Conservation (phyloP, 2,797 vertebrate genomes). For the Sebastiscus tertius region DNA sequence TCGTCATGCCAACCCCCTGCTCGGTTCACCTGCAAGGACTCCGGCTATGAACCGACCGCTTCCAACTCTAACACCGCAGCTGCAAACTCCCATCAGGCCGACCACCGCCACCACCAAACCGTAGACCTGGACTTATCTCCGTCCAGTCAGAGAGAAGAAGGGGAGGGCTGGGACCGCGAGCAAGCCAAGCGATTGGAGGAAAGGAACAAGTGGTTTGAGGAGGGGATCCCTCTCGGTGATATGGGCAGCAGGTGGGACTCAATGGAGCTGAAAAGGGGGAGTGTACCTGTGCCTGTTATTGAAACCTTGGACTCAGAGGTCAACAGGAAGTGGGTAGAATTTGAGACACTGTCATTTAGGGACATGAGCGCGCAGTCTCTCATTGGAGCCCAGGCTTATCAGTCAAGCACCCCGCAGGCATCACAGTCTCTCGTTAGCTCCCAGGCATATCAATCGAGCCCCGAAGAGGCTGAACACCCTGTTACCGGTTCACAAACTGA, state of each 20-base stretch:
- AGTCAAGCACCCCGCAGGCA: conserved; percentile 53
- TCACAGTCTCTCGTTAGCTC: conserved; percentile 11
- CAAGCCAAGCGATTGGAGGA: conserved; percentile 90
- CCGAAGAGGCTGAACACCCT: conserved; percentile 27
- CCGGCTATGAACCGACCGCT: conserved; percentile 66
- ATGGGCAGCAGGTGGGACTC: conserved; percentile 82
- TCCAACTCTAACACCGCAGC: conserved; percentile 60
- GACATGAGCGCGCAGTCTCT: conserved; percentile 84
- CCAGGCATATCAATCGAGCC: conserved; percentile 33
- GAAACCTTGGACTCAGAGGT: conserved; percentile 86
- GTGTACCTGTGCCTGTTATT: conserved; percentile 65
- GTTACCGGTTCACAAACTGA: conserved; percentile 19
- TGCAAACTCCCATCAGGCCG: conserved; percentile 78
- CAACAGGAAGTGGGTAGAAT: conserved; percentile 92
- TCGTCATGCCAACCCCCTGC: conserved; percentile 69
- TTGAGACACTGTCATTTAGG: conserved; percentile 88
- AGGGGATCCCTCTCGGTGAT: conserved; percentile 66
- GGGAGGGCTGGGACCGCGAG: conserved; percentile 89
- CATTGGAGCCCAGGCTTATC: conserved; percentile 72
- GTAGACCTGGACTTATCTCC: conserved; percentile 58
- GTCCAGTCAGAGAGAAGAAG: conserved; percentile 71
- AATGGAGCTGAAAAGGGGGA: conserved; percentile 82
- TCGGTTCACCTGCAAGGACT: conserved; percentile 62
- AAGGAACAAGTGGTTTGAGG: conserved; percentile 89
- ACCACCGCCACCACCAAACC: conserved; percentile 66